phyloP scores from a whole-genome alignment of 2,113 vertebrate genomes.

The Barnardius zonarius region DNA sequence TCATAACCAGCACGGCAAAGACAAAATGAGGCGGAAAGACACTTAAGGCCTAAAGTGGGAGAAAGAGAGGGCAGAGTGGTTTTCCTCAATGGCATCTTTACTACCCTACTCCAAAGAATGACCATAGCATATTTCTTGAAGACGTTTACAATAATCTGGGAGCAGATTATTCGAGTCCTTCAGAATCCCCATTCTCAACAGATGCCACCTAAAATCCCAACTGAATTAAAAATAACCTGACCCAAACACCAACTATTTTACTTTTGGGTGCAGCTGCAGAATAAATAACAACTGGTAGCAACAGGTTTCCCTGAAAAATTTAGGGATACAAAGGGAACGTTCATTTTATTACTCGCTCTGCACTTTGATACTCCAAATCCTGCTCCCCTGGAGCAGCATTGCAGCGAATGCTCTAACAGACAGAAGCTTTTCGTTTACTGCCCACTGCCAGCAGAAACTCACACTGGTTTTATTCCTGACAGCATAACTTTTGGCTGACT shows the following conservation, averaged over 20 bases:
- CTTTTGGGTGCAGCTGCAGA: neutral
- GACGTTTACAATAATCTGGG: neutral
- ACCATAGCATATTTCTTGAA: neutral
- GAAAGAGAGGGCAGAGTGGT: neutral
- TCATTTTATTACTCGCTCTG: neutral
- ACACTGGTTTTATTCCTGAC: slow-evolving; percentile 38
- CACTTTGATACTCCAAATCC: slow-evolving; percentile 36
- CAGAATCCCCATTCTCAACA: neutral
- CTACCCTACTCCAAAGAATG: neutral
- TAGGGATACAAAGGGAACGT: neutral
- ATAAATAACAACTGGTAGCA: neutral
- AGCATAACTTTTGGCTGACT: slow-evolving; percentile 18
- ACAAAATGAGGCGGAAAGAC: neutral
- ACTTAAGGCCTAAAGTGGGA: neutral
- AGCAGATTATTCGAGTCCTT: neutral
- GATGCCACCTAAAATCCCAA: neutral
- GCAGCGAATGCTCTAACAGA: slow-evolving; percentile 25
- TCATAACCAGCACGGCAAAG: neutral
- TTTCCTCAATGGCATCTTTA: neutral
- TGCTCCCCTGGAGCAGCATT: neutral
- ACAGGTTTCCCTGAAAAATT: neutral
- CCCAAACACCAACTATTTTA: neutral
- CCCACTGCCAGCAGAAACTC: slow-evolving; percentile 3
- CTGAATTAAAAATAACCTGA: neutral
- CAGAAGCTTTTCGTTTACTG: slow-evolving; percentile 4